Evolutionary conservation across 2,888 invertebrate species (phyloP).

Genomic region (Drosophila pseudotalamancana): DNA sequence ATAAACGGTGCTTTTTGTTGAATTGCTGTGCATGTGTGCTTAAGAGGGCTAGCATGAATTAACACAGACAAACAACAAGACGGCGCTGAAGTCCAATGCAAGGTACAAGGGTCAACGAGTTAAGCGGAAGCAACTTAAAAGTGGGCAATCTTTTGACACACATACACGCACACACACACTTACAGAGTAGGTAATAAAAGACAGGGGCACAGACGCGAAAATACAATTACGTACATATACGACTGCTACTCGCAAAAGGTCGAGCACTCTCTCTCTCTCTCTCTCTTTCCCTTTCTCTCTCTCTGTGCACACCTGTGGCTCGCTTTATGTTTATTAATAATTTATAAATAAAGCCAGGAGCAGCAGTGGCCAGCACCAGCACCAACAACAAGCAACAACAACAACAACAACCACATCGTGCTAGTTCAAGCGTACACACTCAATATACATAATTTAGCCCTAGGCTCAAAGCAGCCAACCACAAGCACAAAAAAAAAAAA

Average conservation of each 20-base stretch:
- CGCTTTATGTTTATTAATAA: conserved; percentile 75
- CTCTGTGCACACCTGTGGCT: conserved; percentile 70
- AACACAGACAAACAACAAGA: not conserved
- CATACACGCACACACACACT: conserved; percentile 13
- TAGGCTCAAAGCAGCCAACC: conserved; percentile 25
- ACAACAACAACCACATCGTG: conserved; percentile 21
- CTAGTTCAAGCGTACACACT: conserved; percentile 28
- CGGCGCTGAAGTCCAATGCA: conserved; percentile 12
- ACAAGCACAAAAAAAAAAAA: conserved; percentile 14
- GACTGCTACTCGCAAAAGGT: conserved; percentile 18
- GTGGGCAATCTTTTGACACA: conserved; percentile 24
- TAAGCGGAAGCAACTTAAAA: conserved; percentile 16
- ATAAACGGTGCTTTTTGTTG: conserved; percentile 1
- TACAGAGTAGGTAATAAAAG: conserved; percentile 8
- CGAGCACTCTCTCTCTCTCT: conserved; percentile 28
- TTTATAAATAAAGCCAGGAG: conserved; percentile 60
- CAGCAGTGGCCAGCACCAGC: conserved; percentile 20
- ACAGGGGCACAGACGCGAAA: conserved; percentile 18
- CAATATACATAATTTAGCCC: conserved; percentile 16
- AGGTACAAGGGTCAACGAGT: conserved; percentile 28
- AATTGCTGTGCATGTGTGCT: not conserved
- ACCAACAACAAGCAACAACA: conserved; percentile 25
- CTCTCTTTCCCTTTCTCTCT: no score
- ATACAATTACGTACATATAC: conserved; percentile 25
- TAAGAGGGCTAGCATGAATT: not conserved